Conservation (phyloP, 2,113 vertebrate species). For the Orycteropus afer region DNA sequence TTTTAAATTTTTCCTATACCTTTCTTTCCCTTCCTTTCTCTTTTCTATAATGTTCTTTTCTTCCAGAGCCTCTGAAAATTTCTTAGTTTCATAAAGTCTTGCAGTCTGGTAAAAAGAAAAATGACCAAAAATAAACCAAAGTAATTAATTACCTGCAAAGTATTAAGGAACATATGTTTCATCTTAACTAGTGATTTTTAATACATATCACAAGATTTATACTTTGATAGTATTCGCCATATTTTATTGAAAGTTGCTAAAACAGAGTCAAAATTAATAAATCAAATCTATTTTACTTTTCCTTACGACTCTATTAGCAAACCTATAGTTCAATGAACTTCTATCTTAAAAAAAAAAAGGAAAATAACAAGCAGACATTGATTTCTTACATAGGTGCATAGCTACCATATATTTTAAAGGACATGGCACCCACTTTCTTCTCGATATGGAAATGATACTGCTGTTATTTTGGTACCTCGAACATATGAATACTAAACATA, state of each 20-base stretch:
- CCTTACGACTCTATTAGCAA: conserved; percentile 8
- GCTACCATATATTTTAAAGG: conserved; percentile 29
- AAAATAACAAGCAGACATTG: background rate
- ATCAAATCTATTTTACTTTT: conserved; percentile 11
- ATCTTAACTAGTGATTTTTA: conserved; percentile 34
- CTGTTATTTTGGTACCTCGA: background rate
- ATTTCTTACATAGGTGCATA: background rate
- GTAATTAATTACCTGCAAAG: conserved; percentile 54
- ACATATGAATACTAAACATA: background rate
- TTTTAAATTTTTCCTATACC: conserved; percentile 82
- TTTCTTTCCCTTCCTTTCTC: conserved; percentile 81
- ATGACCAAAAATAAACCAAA: conserved; percentile 58
- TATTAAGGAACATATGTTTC: conserved; percentile 3
- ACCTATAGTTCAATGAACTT: conserved; percentile 34
- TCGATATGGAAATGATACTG: conserved; percentile 15
- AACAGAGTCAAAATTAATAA: conserved; percentile 49
- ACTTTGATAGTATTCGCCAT: conserved; percentile 18
- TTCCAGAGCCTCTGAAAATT: conserved; percentile 70
- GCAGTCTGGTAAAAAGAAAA: conserved; percentile 78
- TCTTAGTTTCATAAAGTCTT: conserved; percentile 77
- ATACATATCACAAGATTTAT: conserved; percentile 5
- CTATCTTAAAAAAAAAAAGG: conserved; percentile 16
- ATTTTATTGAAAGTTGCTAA: conserved; percentile 23
- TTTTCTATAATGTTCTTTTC: conserved; percentile 78
- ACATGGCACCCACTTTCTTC: conserved; percentile 24